Base-by-base conservation (phyloP, 2,888 invertebrate species). In the Mactromeris polynyma region DNA sequence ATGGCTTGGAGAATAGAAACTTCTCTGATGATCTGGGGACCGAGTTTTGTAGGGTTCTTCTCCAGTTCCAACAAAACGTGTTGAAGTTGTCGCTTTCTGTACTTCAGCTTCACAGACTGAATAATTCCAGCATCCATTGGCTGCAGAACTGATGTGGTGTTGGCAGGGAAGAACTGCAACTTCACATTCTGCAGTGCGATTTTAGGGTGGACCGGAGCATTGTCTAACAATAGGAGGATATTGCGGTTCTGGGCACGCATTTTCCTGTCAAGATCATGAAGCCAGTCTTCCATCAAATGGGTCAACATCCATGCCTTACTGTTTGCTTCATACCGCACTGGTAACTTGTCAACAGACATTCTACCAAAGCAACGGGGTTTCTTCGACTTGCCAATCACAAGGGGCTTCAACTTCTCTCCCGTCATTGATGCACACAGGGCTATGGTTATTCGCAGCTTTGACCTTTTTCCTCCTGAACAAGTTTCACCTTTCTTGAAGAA, bases 251-350 rank as follows among this genome's bases (percentile, higher is more conserved):
- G 54, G 6, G 40, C n/a, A 26, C 31, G 58, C 89, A 89, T 90
- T 21, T 84, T 80, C 6, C 46, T 33, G 73, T 89, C 88, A 3
- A 89, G 31, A 3, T 26, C 69, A 14, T 81, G 81, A 0, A 89
- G 31, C 90, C 89, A 90, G 36, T 89, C 90, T 84, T 88, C 89
- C 58, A 90, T 81, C 0, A 90, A 17, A 0, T 26, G 26, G 51
- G 81, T 58, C n/a, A 64, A 77, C 92, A 92, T 91, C 91, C 90
- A 92, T 0, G 89, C 90, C 42, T 89, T 90, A 33, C 86, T 85
- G 82, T 93, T 93, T n/a, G 77, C 54, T 7, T 88, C 42, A 69
- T 93, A 93, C 7, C 36, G 40, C 0, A 90, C 91, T 0, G 89
- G 90, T n/a, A 92, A 84, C 1, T 79, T 85, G 26, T 77, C 77